These are phyloP conservation scores for Syndactyla subalaris DNA, from an alignment of 2,797 vertebrate genomes.

Conservation along the genomic window DNA sequence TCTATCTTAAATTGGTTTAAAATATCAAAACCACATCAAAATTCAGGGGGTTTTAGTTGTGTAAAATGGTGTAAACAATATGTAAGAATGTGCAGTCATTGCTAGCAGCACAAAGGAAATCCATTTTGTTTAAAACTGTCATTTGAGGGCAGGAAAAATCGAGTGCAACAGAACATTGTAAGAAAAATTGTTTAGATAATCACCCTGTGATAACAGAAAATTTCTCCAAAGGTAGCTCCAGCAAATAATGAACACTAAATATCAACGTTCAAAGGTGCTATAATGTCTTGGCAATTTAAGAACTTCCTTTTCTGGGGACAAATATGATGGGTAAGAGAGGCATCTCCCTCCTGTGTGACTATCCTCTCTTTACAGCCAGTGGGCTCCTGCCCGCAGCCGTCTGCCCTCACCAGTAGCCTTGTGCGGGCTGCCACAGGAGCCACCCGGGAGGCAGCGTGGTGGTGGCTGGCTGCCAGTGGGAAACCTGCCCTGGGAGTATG, in stretches of 20 bases:
- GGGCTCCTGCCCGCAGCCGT: rapidly evolving
- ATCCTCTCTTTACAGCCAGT: rapidly evolving
- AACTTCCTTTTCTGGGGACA: neutral
- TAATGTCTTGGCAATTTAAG: too few species aligned
- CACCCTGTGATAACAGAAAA: neutral
- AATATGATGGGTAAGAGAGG: neutral
- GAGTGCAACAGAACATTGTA: neutral
- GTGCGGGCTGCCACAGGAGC: neutral
- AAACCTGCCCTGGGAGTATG: rapidly evolving
- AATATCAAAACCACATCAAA: neutral
- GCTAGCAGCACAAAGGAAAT: neutral
- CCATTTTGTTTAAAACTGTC: neutral
- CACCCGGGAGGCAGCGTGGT: neutral
- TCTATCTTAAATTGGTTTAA: neutral
- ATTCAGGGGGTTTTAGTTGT: neutral
- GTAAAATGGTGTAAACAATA: neutral
- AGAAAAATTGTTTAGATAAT: neutral
- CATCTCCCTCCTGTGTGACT: rapidly evolving
- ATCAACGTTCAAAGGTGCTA: rapidly evolving
- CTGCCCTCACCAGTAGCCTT: rapidly evolving
- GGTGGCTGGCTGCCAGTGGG: rapidly evolving
- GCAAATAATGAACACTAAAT: neutral
- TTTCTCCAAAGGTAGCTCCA: neutral
- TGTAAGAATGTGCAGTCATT: neutral
- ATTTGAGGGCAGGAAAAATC: neutral